These are phyloP conservation scores for Heterodera schachtii DNA, from an alignment of 1,140 invertebrate genomes.

Conservation along the genomic window DNA sequence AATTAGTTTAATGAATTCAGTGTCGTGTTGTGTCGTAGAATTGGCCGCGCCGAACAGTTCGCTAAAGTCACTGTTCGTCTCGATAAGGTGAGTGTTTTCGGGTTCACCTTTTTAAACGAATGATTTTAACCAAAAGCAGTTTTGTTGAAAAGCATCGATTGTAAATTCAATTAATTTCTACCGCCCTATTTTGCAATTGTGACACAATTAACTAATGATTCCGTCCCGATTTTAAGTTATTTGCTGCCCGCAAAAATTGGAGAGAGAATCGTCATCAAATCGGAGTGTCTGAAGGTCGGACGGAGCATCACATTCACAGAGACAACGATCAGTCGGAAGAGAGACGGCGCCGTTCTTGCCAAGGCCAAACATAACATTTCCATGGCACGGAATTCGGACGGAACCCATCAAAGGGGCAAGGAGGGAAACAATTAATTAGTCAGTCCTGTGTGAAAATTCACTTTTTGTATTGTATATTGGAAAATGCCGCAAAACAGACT, in stretches of 20 bases:
- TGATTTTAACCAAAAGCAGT: too few relatives aligned
- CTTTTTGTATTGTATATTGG: too few relatives aligned
- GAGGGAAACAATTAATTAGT: not conserved
- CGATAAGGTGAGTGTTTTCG: constrained; percentile 37
- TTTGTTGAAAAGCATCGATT: not conserved
- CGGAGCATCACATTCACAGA: constrained; percentile 49
- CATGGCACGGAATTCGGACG: constrained; percentile 31
- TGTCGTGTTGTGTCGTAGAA: constrained; percentile 77
- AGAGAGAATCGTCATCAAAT: constrained; percentile 44
- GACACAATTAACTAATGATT: too few relatives aligned
- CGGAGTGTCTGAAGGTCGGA: constrained; percentile 43
- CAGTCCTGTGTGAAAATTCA: too few relatives aligned
- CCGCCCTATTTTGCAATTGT: too few relatives aligned
- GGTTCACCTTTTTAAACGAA: too few relatives aligned
- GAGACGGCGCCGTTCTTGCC: constrained; percentile 37
- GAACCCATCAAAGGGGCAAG: not conserved
- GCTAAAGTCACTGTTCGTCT: constrained; percentile 77
- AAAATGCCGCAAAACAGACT: too few relatives aligned
- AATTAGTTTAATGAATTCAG: constrained; percentile 33
- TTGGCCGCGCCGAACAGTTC: constrained; percentile 72
- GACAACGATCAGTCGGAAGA: constrained; percentile 40
- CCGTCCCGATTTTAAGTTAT: constrained; percentile 29
- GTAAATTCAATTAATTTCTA: not conserved
- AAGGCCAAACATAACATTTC: constrained; percentile 51
- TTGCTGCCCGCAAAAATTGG: constrained; percentile 43